phyloP scores from a whole-genome alignment of 2,888 invertebrate genomes.

The Eristalis pertinax region DNA sequence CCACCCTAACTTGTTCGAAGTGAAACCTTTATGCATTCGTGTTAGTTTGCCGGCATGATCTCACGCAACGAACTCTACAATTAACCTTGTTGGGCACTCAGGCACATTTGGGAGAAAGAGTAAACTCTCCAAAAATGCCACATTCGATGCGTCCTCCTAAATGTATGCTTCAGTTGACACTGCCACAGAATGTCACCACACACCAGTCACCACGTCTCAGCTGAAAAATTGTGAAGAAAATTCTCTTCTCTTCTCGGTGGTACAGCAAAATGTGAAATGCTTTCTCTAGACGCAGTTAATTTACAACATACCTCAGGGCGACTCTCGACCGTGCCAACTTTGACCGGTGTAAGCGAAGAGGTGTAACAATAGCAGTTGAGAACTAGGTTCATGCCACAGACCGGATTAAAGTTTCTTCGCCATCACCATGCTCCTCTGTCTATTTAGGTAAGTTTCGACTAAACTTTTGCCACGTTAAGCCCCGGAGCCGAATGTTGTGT shows the following conservation, averaged over 20 bases:
- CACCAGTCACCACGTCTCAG: slow-evolving; percentile 11
- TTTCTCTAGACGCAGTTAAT: neutral
- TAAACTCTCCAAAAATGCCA: neutral
- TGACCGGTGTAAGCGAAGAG: too few species aligned
- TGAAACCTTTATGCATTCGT: too few species aligned
- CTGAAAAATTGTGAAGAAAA: neutral
- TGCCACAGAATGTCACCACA: neutral
- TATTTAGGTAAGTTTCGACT: too few species aligned
- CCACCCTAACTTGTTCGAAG: neutral
- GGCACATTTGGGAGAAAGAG: neutral
- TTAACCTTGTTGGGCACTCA: neutral
- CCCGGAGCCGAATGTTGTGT: too few species aligned
- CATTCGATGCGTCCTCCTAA: slow-evolving; percentile 12
- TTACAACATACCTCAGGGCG: slow-evolving; percentile 18
- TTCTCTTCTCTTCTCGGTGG: neutral
- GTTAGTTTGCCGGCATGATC: too few species aligned
- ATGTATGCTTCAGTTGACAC: slow-evolving; percentile 29
- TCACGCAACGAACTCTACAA: neutral
- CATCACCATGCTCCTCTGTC: too few species aligned
- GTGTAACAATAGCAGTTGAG: too few species aligned
- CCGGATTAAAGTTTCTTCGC: too few species aligned
- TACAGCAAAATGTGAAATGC: neutral
- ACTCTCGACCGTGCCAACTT: neutral
- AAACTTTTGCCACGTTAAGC: too few species aligned
- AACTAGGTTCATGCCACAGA: too few species aligned